Evolutionary conservation across 2,888 invertebrate species (phyloP).

Genomic region (Polylopha cassiicola): DNA sequence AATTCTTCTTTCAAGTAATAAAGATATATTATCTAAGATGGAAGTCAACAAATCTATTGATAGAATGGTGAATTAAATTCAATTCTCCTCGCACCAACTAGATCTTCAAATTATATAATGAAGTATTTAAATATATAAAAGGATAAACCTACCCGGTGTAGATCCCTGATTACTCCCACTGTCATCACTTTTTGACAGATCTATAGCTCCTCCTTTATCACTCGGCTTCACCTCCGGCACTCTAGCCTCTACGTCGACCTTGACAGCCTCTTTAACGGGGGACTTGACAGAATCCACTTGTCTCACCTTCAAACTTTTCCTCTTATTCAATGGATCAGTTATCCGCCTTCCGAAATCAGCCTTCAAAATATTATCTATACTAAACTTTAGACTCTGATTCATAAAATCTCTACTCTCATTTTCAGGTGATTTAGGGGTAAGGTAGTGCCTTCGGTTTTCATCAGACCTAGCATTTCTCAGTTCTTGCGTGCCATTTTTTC

Average conservation of each 20-base stretch:
- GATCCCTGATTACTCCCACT: constrained; percentile 64
- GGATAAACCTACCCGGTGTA: constrained; percentile 65
- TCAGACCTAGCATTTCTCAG: constrained; percentile 45
- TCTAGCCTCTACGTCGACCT: constrained; percentile 45
- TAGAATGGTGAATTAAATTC: neutral
- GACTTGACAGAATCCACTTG: constrained; percentile 48
- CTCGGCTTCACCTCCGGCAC: constrained; percentile 59
- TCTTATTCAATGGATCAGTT: constrained; percentile 81
- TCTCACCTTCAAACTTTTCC: constrained; percentile 64
- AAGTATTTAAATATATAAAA: too few relatives aligned
- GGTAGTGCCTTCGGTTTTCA: constrained; percentile 52
- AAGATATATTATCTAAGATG: too few relatives aligned
- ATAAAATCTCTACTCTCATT: constrained; percentile 63
- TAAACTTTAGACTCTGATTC: constrained; percentile 84
- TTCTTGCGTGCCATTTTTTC: constrained; percentile 44
- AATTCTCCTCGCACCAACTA: constrained; percentile 24
- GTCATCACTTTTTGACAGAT: constrained; percentile 65
- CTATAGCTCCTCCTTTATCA: constrained; percentile 63
- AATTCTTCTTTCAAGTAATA: too few relatives aligned
- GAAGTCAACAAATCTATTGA: too few relatives aligned
- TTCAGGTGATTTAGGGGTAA: constrained; percentile 56
- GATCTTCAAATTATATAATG: too few relatives aligned
- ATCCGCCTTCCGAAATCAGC: constrained; percentile 89
- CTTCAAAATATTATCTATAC: constrained; percentile 90
- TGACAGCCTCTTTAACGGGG: constrained; percentile 51